Percentiles rank a stretch among this genome's conserved stretches.
phyloP scores from a whole-genome alignment of 2,113 vertebrate genomes.

The Epinephelus fuscoguttatus region DNA sequence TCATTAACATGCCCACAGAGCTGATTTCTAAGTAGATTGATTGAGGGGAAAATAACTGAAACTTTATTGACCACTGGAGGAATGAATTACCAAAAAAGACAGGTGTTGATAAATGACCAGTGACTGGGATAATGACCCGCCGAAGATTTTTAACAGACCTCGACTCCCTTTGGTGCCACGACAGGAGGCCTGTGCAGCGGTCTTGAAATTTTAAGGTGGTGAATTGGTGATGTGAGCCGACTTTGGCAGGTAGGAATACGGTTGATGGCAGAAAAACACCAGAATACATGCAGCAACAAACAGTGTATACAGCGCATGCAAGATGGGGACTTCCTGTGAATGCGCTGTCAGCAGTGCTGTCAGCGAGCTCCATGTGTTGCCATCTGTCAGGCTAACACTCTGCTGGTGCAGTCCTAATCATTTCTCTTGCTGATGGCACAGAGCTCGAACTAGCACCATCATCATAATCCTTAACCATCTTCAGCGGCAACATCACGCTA shows the following conservation, averaged over 20 bases:
- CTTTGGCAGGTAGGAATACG: slow-evolving; percentile 50
- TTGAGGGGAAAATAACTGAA: slow-evolving; percentile 72
- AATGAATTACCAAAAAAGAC: slow-evolving; percentile 75
- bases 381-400: slow-evolving; percentile 77
- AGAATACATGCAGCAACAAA: slow-evolving; percentile 67
- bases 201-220: slow-evolving; percentile 49
- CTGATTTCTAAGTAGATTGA: slow-evolving; percentile 74
- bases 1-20: slow-evolving; percentile 68
- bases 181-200: slow-evolving; percentile 38
- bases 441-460: slow-evolving; percentile 72
- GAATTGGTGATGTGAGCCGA: slow-evolving; percentile 45
- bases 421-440: slow-evolving; percentile 67
- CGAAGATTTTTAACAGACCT: slow-evolving; percentile 64
- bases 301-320: slow-evolving; percentile 59
- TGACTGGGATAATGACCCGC: slow-evolving; percentile 63
- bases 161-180: slow-evolving; percentile 46
- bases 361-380: slow-evolving; percentile 76
- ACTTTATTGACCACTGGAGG: slow-evolving; percentile 74
- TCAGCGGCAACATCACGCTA: slow-evolving; percentile 53
- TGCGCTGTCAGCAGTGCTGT: slow-evolving; percentile 79
- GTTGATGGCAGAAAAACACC: slow-evolving; percentile 66
- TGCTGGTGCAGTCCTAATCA: slow-evolving; percentile 75
- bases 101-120: slow-evolving; percentile 75
- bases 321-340: slow-evolving; percentile 69
- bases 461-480: slow-evolving; percentile 76